Evolutionary conservation across 92 coral and sea anemone genomes (phyloP).

Genomic region (Blastomussa wellsi): DNA sequence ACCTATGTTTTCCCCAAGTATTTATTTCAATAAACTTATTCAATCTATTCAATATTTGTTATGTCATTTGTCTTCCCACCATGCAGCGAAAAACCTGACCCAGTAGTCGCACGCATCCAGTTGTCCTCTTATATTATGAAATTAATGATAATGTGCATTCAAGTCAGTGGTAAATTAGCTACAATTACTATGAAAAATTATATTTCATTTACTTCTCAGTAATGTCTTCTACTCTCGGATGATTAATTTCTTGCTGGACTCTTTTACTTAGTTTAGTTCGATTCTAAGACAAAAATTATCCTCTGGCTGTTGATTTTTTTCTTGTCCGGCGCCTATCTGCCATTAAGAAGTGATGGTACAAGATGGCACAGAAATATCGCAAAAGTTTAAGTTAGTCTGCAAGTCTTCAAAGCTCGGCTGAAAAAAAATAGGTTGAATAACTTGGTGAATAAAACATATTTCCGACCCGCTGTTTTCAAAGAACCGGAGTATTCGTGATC

Average conservation of each 20-base stretch:
- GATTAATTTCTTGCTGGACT: background rate
- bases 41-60: background rate
- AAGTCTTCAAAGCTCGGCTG: background rate
- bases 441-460: background rate
- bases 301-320: background rate
- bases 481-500: background rate
- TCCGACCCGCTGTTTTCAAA: background rate
- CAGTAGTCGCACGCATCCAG: no score
- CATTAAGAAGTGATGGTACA: background rate
- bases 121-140: no score
- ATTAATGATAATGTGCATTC: no score
- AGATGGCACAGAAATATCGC: background rate
- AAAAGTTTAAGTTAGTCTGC: background rate
- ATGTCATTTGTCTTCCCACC: background rate
- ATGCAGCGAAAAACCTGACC: background rate
- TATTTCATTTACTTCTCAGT: no score
- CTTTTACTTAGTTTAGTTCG: background rate
- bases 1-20: background rate
- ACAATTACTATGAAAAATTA: no score
- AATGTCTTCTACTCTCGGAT: background rate
- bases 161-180: no score
- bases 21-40: background rate
- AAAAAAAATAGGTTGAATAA: background rate
- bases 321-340: background rate
- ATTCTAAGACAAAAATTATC: background rate